Evolutionary conservation across 1,140 invertebrate species (phyloP), one percentile per base, ranked within the genome.

Genomic region (Trichonephila inaurata): DNA sequence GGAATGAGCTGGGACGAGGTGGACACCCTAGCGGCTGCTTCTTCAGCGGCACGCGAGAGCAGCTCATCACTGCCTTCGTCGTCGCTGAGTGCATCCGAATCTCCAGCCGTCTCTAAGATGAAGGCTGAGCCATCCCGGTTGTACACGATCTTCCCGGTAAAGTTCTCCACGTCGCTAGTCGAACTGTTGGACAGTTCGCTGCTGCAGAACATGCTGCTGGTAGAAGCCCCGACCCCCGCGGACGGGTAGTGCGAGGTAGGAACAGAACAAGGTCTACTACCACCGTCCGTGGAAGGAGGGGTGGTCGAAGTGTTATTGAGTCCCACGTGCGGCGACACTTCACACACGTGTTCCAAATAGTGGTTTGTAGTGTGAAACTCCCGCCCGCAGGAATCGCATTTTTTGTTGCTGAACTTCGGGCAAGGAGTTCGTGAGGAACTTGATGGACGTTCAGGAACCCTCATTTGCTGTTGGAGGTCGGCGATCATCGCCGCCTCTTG

Each of bases 91-190:
- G 97, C 97, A 94, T 98, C 97, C 89, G 98, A 98, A 95, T 98
- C 98, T 16, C 69, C 93, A 8, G 61, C 87, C 62, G 83, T 88
- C 95, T 99, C 98, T 95, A 99, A 99, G 95, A 99, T 99, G 96
- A 99, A 99, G 40, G 98, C 98, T 82, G 98, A 99, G 60, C 98
- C 98, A 96, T 99, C 98, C 6, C 98, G 98, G 96, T 99, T 99
- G 97, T 99, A 99, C 94, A 99, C 98, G 95, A 99, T 99, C 96
- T 99, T 99, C 33, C 99, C 98, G 95, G 99, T 98, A 96, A 99
- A 99, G 95, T 97, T 98, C 96, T 99, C 98, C 86, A 98, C 98
- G 96, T 99, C 98, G 96, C 96, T 96, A 58, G 61, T 33, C 16
- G 92, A 93, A 60, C 88, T 87, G 88, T 93, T 90, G 64, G 92